Percentiles rank a stretch among this genome's conserved stretches.
phyloP scores from a whole-genome alignment of 2,797 vertebrate species.

The Triplophysa bombifrons region DNA sequence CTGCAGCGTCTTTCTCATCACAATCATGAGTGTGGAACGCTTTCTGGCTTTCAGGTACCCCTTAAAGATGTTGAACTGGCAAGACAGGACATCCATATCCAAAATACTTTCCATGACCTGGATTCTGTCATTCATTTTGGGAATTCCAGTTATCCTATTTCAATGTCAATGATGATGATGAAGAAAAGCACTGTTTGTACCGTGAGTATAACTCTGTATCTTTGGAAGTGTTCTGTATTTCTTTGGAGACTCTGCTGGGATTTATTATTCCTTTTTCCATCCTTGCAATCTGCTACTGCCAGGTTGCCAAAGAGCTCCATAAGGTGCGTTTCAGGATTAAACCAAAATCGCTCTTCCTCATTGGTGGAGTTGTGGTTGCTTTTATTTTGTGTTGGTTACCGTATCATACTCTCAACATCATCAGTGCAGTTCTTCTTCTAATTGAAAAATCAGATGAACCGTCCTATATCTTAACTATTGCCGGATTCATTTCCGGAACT shows the following conservation, averaged over 20 bases:
- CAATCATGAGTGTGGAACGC: slow-evolving; percentile 84
- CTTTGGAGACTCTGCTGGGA: slow-evolving; percentile 70
- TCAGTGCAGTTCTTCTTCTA: slow-evolving; percentile 59
- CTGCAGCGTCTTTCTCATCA: slow-evolving; percentile 86
- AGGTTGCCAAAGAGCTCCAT: slow-evolving; percentile 64
- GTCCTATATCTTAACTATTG: slow-evolving; percentile 1
- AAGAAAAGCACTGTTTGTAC: slow-evolving; percentile 48
- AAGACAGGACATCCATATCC: slow-evolving; percentile 51
- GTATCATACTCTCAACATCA: slow-evolving; percentile 72
- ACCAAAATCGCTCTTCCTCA: slow-evolving; percentile 61
- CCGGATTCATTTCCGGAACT: slow-evolving; percentile 65
- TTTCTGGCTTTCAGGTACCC: slow-evolving; percentile 82
- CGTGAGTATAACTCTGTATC: slow-evolving; percentile 55
- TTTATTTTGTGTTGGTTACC: slow-evolving; percentile 75
- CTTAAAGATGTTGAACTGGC: slow-evolving; percentile 65
- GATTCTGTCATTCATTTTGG: slow-evolving; percentile 67
- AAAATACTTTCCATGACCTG: slow-evolving; percentile 62
- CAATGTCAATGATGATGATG: neutral
- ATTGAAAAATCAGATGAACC: neutral
- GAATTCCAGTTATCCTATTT: slow-evolving; percentile 64
- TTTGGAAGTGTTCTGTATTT: slow-evolving; percentile 59
- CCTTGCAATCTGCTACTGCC: slow-evolving; percentile 67
- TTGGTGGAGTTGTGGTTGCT: slow-evolving; percentile 62
- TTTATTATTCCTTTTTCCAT: slow-evolving; percentile 73
- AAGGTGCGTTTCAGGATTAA: slow-evolving; percentile 63